Evolutionary conservation across 2,797 vertebrate genomes (phyloP).

Genomic region (Syndactyla subalaris): DNA sequence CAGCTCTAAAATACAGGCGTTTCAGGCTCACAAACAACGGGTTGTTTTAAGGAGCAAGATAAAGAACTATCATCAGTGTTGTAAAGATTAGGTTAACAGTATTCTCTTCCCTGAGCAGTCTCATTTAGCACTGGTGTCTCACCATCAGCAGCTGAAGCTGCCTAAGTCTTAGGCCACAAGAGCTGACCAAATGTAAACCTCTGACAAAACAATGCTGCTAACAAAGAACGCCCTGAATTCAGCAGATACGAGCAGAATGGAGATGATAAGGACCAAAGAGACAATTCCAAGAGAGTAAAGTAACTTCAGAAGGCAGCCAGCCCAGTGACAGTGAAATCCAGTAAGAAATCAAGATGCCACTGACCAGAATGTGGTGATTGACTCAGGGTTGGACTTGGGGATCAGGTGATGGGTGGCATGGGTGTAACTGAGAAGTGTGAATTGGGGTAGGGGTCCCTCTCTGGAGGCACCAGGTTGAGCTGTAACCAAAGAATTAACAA

Average conservation of each 20-base stretch:
- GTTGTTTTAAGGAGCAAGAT: neutral
- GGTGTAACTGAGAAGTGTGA: fast-evolving
- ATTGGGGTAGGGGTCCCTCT: neutral
- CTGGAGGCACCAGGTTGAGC: fast-evolving
- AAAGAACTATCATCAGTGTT: neutral
- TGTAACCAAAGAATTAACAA: neutral
- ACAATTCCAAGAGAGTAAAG: neutral
- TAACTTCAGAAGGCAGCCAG: neutral
- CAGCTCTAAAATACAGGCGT: neutral
- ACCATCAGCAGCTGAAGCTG: neutral
- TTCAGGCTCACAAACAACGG: neutral
- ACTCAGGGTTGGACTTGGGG: neutral
- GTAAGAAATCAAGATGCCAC: neutral
- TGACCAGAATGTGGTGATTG: fast-evolving
- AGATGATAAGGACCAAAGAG: neutral
- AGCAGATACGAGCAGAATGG: fast-evolving
- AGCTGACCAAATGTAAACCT: neutral
- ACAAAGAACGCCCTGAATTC: neutral
- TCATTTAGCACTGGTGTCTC: neutral
- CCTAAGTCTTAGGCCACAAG: neutral
- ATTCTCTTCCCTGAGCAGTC: neutral
- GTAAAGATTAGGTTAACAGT: neutral
- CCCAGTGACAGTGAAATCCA: neutral
- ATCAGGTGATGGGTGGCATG: fast-evolving
- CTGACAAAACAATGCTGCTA: neutral